Percentiles rank a stretch among this genome's conserved stretches.
phyloP scores from a whole-genome alignment of 2,797 vertebrate genomes.

The Leptatherina wallacei region DNA sequence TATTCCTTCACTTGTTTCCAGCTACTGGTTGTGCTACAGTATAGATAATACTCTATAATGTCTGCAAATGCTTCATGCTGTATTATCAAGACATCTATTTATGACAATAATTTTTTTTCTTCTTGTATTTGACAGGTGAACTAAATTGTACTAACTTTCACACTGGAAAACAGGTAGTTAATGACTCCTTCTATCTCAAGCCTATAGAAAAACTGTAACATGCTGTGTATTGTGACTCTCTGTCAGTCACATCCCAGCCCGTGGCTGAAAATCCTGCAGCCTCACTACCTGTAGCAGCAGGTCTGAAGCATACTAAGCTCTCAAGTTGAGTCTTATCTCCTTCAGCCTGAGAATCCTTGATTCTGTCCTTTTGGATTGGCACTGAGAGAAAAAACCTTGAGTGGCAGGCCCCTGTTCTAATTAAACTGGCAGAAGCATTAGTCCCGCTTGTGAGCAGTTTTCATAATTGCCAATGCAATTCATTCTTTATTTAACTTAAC shows the following conservation, averaged over 20 bases:
- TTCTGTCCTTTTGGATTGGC: slow-evolving; percentile 60
- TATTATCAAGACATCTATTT: slow-evolving; percentile 59
- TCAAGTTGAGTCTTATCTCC: slow-evolving; percentile 60
- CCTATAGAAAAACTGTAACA: slow-evolving; percentile 28
- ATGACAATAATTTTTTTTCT: slow-evolving; percentile 48
- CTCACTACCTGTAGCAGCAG: slow-evolving; percentile 35
- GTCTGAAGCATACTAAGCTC: slow-evolving; percentile 36
- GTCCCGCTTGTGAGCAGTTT: slow-evolving; percentile 79
- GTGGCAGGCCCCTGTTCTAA: slow-evolving; percentile 78
- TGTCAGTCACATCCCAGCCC: slow-evolving; percentile 35
- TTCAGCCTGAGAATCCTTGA: slow-evolving; percentile 47
- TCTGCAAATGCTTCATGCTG: slow-evolving; percentile 44
- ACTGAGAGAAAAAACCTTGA: slow-evolving; percentile 61
- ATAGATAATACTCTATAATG: slow-evolving; percentile 56
- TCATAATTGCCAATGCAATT: slow-evolving; percentile 80
- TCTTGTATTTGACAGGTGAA: slow-evolving; percentile 54
- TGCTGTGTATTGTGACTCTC: slow-evolving; percentile 26
- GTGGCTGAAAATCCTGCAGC: slow-evolving; percentile 36
- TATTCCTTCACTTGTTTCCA: slow-evolving; percentile 57
- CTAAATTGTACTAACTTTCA: slow-evolving; percentile 44
- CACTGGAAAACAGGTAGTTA: slow-evolving; percentile 57
- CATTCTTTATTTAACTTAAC: slow-evolving; percentile 81
- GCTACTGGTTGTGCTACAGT: slow-evolving; percentile 45
- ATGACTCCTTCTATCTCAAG: slow-evolving; percentile 37
- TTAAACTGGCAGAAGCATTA: slow-evolving; percentile 81